Evolutionary conservation across 64 coral and sea anemone species (phyloP).

Genomic region (Hydrozoanthus tunicans): DNA sequence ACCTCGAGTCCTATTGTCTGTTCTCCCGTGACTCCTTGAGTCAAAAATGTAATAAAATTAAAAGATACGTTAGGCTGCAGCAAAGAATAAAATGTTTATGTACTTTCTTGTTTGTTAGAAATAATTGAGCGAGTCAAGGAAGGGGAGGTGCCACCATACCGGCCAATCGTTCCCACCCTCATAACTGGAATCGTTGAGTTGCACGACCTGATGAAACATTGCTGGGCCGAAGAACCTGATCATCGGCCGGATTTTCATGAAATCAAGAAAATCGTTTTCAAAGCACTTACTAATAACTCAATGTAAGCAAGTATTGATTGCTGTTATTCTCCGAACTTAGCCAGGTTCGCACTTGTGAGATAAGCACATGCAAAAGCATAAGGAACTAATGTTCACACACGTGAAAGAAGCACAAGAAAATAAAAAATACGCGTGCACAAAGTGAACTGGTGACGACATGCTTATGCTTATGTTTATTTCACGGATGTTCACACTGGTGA

Average conservation of each 20-base stretch:
- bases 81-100: background rate
- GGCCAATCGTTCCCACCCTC: conserved; percentile 73
- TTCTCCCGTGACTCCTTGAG: too few relatives aligned
- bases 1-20: too few relatives aligned
- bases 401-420: too few relatives aligned
- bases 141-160: conserved; percentile 75
- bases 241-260: conserved; percentile 82
- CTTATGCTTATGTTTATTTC: too few relatives aligned
- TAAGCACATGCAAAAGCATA: too few relatives aligned
- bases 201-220: conserved; percentile 86
- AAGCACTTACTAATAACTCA: conserved; percentile 70
- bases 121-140: conserved; percentile 72
- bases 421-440: too few relatives aligned
- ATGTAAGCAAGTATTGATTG: conserved; percentile 73
- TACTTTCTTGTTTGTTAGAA: conserved; percentile 53
- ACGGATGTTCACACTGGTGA: too few relatives aligned
- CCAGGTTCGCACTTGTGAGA: background rate
- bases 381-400: too few relatives aligned
- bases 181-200: conserved; percentile 73
- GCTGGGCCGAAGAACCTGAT: conserved; percentile 83
- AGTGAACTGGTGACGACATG: too few relatives aligned
- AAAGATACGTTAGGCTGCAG: background rate
- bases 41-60: background rate
- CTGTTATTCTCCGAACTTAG: background rate
- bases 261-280: conserved; percentile 85